A percentile compares a stretch with the other conserved stretches of the same genome.
Evolutionary conservation across 2,888 invertebrate species (phyloP).

Genomic region (Acronicta leporina): DNA sequence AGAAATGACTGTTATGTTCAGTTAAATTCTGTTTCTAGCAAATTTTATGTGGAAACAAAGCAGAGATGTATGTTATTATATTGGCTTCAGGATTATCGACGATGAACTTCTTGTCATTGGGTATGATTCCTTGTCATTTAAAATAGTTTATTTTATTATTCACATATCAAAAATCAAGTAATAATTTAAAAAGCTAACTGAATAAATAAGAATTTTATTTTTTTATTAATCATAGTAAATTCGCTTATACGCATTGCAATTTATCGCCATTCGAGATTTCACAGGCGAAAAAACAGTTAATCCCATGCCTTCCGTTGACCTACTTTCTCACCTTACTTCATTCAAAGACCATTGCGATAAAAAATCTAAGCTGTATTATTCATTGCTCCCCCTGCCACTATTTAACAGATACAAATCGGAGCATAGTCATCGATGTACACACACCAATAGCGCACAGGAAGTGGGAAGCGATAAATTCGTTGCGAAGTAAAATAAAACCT

Average conservation of each 20-base stretch:
- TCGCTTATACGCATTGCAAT: neutral
- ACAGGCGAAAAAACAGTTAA: neutral
- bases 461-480: conserved; percentile 76
- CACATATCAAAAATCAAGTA: too few species aligned
- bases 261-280: neutral
- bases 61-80: too few species aligned
- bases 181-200: neutral
- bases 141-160: too few species aligned
- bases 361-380: conserved; percentile 50
- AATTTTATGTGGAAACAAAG: too few species aligned
- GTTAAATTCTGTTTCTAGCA: too few species aligned
- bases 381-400: conserved; percentile 49
- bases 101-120: too few species aligned
- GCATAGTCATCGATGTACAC: conserved; percentile 59
- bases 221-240: neutral
- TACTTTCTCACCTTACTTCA: conserved; percentile 24
- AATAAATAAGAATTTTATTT: too few species aligned
- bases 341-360: conserved; percentile 36
- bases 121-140: too few species aligned
- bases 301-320: conserved; percentile 10
- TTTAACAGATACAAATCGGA: conserved; percentile 61
- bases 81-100: too few species aligned
- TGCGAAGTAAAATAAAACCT: conserved; percentile 81
- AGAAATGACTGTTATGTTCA: too few species aligned
- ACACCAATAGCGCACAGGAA: conserved; percentile 68